Evolutionary conservation across 2,113 vertebrate species (phyloP).

Genomic region (Anser cygnoides): DNA sequence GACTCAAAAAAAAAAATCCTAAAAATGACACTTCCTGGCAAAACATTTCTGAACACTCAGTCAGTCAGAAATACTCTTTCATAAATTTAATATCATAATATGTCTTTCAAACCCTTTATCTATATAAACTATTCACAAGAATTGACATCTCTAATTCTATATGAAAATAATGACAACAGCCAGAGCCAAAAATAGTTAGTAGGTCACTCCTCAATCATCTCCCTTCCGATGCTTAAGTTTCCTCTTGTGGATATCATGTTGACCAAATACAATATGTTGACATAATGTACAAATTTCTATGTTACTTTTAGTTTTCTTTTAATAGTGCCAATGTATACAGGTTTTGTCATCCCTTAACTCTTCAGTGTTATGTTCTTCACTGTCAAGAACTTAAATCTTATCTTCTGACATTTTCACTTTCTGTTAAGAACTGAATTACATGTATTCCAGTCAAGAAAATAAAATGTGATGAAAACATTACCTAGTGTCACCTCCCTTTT

Average conservation of each 20-base stretch:
- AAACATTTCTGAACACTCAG: background rate
- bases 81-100: background rate
- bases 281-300: background rate
- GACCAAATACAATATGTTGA: background rate
- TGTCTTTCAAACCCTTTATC: background rate
- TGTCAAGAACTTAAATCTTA: background rate
- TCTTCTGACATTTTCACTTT: background rate
- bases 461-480: background rate
- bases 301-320: background rate
- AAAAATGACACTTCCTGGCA: background rate
- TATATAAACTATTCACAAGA: background rate
- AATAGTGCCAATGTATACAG: background rate
- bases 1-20: background rate
- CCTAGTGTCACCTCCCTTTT: background rate
- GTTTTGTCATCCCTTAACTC: background rate
- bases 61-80: background rate
- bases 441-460: background rate
- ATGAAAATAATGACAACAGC: background rate
- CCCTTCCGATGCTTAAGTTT: background rate
- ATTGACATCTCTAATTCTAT: background rate
- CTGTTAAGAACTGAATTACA: background rate
- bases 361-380: background rate
- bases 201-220: background rate
- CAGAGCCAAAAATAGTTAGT: background rate
- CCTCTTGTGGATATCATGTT: background rate